phyloP scores from a whole-genome alignment of 2,113 vertebrate genomes.

The Vombatus ursinus region DNA sequence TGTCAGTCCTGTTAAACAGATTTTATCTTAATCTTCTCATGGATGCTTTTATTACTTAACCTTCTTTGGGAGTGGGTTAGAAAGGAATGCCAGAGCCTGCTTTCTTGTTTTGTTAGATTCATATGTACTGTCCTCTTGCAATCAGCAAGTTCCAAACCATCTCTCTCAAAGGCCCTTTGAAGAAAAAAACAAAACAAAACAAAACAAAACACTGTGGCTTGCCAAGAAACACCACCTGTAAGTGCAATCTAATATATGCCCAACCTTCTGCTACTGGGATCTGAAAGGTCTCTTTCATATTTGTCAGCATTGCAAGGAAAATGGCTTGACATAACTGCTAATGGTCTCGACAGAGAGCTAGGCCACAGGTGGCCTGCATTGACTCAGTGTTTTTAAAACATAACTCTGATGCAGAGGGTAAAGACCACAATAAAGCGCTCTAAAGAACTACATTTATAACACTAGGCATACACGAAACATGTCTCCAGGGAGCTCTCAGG shows the following conservation, averaged over 20 bases:
- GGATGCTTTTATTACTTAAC: conserved; percentile 76
- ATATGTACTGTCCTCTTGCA: conserved; percentile 66
- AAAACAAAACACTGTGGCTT: background rate
- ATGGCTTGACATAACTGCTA: conserved; percentile 63
- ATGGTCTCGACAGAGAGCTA: conserved; percentile 66
- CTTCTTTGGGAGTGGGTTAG: conserved; percentile 64
- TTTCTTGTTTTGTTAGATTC: conserved; percentile 52
- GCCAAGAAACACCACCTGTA: conserved; percentile 71
- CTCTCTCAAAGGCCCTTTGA: conserved; percentile 55
- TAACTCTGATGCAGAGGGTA: conserved; percentile 64
- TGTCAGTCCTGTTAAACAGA: conserved; percentile 65
- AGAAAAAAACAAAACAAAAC: conserved; percentile 49
- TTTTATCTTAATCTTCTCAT: conserved; percentile 79
- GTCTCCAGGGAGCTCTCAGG: conserved; percentile 67
- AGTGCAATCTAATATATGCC: conserved; percentile 49
- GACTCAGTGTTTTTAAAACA: conserved; percentile 68
- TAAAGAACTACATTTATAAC: conserved; percentile 67
- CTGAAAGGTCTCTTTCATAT: conserved; percentile 72
- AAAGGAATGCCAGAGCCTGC: conserved; percentile 70
- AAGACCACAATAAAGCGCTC: conserved; percentile 62
- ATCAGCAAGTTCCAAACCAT: conserved; percentile 72
- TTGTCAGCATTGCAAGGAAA: conserved; percentile 69
- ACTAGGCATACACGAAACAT: conserved; percentile 64
- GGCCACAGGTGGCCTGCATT: conserved; percentile 71
- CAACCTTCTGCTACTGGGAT: conserved; percentile 48